Base-by-base conservation (phyloP, 2,797 vertebrate genomes). In the Fistularia tabacaria region DNA sequence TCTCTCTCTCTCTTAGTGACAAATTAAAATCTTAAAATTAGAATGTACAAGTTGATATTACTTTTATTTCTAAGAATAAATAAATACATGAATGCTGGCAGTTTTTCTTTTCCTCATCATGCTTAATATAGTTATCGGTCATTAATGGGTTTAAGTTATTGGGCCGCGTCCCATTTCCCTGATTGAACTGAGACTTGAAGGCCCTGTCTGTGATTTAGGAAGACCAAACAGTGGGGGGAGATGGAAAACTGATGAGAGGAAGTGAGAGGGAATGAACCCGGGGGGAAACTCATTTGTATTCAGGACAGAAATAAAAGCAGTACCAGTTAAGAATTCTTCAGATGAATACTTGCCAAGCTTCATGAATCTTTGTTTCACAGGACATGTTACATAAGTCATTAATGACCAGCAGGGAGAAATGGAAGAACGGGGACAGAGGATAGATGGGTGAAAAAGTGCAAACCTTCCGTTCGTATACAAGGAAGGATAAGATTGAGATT, bases 261-360 rank as follows among this genome's bases (percentile, higher is more conserved):
- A 62, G 78, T 62, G 65, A 77, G 57, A 66, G 57, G 59, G 61
- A 71, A 65, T 38, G 50, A 66, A 73, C 64, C 60, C 62, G 0
- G 52, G 60, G 60, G 52, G 51, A 74, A 60, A 55, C 64, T 70
- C 37, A 71, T 85, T 71, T 69, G 78, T 73, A 83, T 84, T 79
- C 74, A 69, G 55, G 51, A 53, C 62, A 57, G 57, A 71, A 80
- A 81, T 71, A 73, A 75, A 79, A 70, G 67, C 63, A 76, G 47
- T 71, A 63, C 66, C 67, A 51, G 61, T 38, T 63, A 71, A 77
- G 74, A 59, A 69, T 70, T 73, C 59, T 74, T 69, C 46, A 45
- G 41, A 62, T 62, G 54, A 61, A 74, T 63, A 71, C 58, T 74
- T 77, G 54, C 51, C 62, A 69, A 51, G 60, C 62, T 66, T 62